phyloP scores from a whole-genome alignment of 64 coral and sea anemone species.

The Actinia equina region DNA sequence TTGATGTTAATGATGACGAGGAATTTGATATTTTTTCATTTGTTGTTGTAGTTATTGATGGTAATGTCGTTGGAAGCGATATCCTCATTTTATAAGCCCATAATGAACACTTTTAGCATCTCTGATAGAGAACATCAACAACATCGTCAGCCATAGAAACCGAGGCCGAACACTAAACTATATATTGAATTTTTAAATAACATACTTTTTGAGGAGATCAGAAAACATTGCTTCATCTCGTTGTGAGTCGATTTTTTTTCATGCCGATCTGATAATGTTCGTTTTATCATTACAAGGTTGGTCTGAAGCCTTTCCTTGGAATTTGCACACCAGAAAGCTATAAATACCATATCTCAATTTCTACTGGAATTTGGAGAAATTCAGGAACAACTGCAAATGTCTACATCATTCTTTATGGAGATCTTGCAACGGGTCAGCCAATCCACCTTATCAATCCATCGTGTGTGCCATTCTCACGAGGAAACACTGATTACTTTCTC shows the following conservation, averaged over 20 bases:
- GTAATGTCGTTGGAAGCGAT: no score
- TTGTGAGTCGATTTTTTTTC: neutral
- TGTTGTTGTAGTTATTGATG: no score
- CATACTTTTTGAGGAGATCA: no score
- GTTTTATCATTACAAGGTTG: conserved; percentile 18
- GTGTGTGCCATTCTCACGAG: conserved; percentile 41
- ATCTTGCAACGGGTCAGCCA: conserved; percentile 7
- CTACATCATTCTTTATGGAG: conserved; percentile 28
- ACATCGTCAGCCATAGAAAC: no score
- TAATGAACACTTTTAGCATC: no score
- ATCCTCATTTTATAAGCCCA: no score
- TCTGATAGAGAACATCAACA: no score
- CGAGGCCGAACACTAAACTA: no score
- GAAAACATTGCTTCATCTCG: no score
- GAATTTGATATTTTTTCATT: no score
- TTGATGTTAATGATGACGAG: no score
- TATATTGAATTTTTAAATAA: no score
- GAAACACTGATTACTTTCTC: conserved; percentile 25
- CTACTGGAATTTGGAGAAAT: conserved; percentile 52
- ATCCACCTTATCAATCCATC: conserved; percentile 12
- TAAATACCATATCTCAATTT: conserved; percentile 36
- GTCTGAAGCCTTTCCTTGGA: conserved; percentile 43
- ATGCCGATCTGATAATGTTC: neutral
- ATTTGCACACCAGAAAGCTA: neutral
- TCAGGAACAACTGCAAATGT: conserved; percentile 52